phyloP scores from a whole-genome alignment of 2,888 invertebrate genomes.

The Cantharis rustica region DNA sequence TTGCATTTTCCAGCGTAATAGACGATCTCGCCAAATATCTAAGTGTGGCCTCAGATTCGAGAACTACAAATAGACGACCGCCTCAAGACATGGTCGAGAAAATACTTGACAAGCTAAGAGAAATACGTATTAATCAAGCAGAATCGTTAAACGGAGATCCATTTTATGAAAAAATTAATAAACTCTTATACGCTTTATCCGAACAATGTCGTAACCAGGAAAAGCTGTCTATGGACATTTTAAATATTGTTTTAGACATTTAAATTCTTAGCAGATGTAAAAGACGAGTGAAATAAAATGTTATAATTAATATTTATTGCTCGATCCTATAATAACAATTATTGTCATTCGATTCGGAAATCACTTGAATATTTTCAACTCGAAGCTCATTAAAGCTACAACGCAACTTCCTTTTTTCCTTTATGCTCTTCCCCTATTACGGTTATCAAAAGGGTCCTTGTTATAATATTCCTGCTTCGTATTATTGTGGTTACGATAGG shows the following conservation, averaged over 20 bases:
- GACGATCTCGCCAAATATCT: neutral
- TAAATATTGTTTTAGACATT: neutral
- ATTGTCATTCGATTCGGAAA: too few relatives aligned
- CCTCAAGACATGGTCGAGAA: neutral
- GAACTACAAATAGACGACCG: neutral
- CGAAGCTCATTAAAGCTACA: neutral
- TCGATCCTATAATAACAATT: neutral
- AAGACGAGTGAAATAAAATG: neutral
- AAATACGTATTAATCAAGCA: neutral
- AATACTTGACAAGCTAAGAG: neutral
- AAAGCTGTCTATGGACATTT: neutral
- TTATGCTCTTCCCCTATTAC: neutral
- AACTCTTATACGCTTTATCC: neutral
- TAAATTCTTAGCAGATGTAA: neutral
- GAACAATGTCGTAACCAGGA: neutral
- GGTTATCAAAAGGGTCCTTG: neutral
- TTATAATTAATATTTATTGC: neutral
- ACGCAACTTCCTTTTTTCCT: neutral
- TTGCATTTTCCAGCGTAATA: neutral
- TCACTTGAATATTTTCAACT: neutral
- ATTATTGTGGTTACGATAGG: neutral
- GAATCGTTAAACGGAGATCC: neutral
- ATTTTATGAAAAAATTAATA: neutral
- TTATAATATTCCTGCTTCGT: neutral
- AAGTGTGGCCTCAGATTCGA: neutral